phyloP scores from a whole-genome alignment of 1,140 invertebrate species.

The Drosophila kohkoa region DNA sequence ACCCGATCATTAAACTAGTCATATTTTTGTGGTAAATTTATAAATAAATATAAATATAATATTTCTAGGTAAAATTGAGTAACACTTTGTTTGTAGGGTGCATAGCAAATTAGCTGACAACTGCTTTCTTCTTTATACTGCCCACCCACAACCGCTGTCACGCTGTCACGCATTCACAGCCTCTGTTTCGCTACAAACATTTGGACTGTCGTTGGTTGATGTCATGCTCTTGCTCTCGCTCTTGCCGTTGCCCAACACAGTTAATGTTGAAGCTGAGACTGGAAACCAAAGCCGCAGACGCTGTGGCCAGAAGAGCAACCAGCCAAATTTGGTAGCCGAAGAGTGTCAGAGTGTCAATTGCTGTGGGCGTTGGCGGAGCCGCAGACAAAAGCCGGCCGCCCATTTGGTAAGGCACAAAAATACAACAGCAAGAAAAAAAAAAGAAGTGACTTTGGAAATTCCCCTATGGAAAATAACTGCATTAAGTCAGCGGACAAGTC shows the following conservation, averaged over 20 bases:
- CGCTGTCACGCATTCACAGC: background rate
- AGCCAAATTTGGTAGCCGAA: constrained; percentile 48
- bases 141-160: constrained; percentile 11
- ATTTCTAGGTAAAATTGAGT: background rate
- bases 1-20: background rate
- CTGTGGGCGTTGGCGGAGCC: constrained; percentile 20
- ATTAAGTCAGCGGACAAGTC: constrained; percentile 19
- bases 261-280: constrained; percentile 10
- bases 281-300: constrained; percentile 12
- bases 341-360: constrained; percentile 13
- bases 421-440: constrained; percentile 1
- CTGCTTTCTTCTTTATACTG: constrained; percentile 32
- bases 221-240: constrained; percentile 38
- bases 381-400: constrained; percentile 30
- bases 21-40: background rate
- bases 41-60: too few species aligned
- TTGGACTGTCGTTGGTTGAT: constrained; percentile 46
- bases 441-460: constrained; percentile 33
- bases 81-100: constrained; percentile 24
- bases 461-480: constrained; percentile 45
- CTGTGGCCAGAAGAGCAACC: constrained; percentile 15
- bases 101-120: constrained; percentile 32
- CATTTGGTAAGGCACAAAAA: too few species aligned
- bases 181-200: background rate
- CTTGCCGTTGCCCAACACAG: constrained; percentile 24